Percentiles rank a stretch among this genome's conserved stretches.
Evolutionary conservation across 2,888 invertebrate genomes (phyloP).

Genomic region (Lasioglossum lativentre): DNA sequence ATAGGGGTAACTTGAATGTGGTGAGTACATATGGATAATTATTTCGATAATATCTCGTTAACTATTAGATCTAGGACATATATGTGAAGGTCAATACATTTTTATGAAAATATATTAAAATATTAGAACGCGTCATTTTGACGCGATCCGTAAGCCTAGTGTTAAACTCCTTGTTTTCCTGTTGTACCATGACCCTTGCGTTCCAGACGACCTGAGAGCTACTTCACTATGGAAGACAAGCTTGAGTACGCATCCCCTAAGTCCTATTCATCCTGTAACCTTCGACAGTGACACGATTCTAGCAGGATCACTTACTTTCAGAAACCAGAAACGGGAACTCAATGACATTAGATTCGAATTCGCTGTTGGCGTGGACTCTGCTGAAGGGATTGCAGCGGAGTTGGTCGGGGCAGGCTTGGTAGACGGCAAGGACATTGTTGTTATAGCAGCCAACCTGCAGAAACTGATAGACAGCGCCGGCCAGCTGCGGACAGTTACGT

Average conservation of each 20-base stretch:
- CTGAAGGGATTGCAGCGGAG: conserved; percentile 97
- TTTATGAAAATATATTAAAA: too few species aligned
- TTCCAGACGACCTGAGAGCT: conserved; percentile 76
- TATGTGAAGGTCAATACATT: too few species aligned
- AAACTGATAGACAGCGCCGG: conserved; percentile 92
- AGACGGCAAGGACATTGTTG: conserved; percentile 94
- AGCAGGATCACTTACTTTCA: conserved; percentile 79
- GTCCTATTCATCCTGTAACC: not conserved
- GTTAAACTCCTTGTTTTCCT: not conserved
- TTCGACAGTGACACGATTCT: not conserved
- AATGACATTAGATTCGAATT: conserved; percentile 99
- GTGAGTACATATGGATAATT: too few species aligned
- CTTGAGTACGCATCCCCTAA: conserved; percentile 67
- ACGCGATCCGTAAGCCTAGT: not conserved
- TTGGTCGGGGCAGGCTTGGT: conserved; percentile 97
- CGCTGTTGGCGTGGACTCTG: conserved; percentile 93
- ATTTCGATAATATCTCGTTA: too few species aligned
- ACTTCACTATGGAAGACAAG: conserved; percentile 73
- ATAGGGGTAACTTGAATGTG: too few species aligned
- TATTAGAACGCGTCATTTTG: too few species aligned
- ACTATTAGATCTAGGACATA: too few species aligned
- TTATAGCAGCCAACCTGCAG: conserved; percentile 97
- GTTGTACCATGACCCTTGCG: not conserved
- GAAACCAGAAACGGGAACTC: conserved; percentile 95
- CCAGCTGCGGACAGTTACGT: conserved; percentile 91